Base-by-base conservation (phyloP, 2,888 invertebrate species). In the Drosophila greeni region DNA sequence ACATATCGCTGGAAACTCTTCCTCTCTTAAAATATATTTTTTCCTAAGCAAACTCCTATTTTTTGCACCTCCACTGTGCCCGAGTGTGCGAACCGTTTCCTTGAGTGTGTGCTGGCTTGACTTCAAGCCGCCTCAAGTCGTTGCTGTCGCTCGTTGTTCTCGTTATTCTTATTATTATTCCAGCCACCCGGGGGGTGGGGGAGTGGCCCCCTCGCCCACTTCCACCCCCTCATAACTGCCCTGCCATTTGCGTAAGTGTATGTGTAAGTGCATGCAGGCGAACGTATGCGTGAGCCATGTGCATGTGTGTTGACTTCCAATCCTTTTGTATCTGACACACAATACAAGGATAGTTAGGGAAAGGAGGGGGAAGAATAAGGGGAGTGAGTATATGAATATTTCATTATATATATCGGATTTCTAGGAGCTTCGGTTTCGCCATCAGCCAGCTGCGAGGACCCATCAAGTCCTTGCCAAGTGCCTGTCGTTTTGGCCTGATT, bases 381-480 rank as follows among this genome's bases (percentile, higher is more conserved):
- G 24, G 20, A 40, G 18, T 8, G 49, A 48, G 70, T 68, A 70
- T 64, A 75, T 84, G 74, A 75, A 84, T 82, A 84, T 82, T 82
- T 79, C 60, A 83, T 82, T 82, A 81, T 75, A 70, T 84, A 62
- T 81, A 61, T 78, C 72, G 84, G 79, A 74, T 80, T 78, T 79
- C 57, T 72, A 55, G 65, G 62, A 57, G 67, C 64, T 67, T 51
- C 69, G 57, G 57, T 72, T 57, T 24, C 70, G 73, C 68, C 71
- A 70, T 73, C 67, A 71, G 55, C 62, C 76, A 58, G 31, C 64
- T 60, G 48, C n/a, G 55, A 48, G 66, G 62, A 68, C 43, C 70
- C 64, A 52, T 70, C 62, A 53, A 57, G 64, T 70, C 53, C 53
- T 69, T 60, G 48, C 43, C 45, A 42, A 49, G 77, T 59, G 64